Conservation (phyloP, 2,888 invertebrate species). For the Leptothorax acervorum region DNA sequence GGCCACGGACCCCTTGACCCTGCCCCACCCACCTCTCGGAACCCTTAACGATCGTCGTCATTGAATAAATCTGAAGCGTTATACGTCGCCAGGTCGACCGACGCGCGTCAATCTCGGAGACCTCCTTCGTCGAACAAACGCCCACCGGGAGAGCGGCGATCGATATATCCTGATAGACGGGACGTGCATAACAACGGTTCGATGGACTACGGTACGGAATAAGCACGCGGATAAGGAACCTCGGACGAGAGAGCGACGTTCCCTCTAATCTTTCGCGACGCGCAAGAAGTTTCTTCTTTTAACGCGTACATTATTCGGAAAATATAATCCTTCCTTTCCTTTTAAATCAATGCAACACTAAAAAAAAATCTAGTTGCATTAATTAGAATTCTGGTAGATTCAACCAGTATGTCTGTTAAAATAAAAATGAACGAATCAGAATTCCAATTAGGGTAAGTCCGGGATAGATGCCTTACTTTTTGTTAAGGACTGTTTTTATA, state of each 20-base stretch:
- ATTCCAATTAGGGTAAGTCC: too few relatives aligned
- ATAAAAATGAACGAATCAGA: too few relatives aligned
- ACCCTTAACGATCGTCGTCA: conserved; percentile 83
- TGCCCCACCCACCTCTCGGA: conserved; percentile 67
- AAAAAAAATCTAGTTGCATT: too few relatives aligned
- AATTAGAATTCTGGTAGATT: too few relatives aligned
- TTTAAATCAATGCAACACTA: neutral
- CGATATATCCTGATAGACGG: conserved; percentile 79
- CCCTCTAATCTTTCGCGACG: conserved; percentile 39
- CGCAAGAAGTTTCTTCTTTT: neutral
- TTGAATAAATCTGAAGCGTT: conserved; percentile 81
- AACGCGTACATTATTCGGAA: neutral
- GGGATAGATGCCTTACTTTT: too few relatives aligned
- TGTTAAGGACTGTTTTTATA: too few relatives aligned
- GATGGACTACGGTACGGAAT: conserved; percentile 30
- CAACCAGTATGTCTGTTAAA: too few relatives aligned
- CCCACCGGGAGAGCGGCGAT: conserved; percentile 82
- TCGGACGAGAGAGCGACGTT: neutral
- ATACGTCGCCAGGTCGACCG: conserved; percentile 75
- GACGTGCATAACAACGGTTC: conserved; percentile 77
- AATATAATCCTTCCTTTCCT: neutral
- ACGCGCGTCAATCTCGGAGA: conserved; percentile 79
- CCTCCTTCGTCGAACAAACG: conserved; percentile 77
- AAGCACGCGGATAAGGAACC: conserved; percentile 31
- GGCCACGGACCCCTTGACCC: conserved; percentile 67